Conservation (phyloP, 2,797 vertebrate genomes). For the Merluccius polli region DNA sequence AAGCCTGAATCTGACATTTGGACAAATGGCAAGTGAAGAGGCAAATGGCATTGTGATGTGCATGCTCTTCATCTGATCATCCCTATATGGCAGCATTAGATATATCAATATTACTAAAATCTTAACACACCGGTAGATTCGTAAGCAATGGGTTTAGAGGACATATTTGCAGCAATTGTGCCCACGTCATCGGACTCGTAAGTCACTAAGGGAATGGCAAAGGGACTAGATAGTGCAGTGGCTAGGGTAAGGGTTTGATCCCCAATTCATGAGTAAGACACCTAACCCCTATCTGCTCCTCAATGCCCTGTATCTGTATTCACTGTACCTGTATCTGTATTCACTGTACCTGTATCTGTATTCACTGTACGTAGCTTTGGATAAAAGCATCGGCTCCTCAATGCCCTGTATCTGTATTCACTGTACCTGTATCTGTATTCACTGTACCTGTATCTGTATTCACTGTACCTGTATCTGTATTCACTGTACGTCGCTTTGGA, state of each 20-base stretch:
- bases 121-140: background rate
- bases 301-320: background rate
- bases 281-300: background rate
- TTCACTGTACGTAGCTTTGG: background rate
- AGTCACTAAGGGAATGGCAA: background rate
- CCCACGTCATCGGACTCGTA: background rate
- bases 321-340: no score
- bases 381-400: background rate
- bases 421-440: no score
- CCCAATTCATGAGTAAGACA: background rate
- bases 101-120: background rate
- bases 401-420: no score
- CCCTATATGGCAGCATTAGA: background rate
- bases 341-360: no score
- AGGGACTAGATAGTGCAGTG: no score
- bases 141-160: background rate
- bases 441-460: no score
- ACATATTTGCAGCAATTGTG: background rate
- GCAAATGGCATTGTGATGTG: background rate
- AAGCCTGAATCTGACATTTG: background rate
- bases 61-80: background rate
- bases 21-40: background rate
- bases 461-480: background rate
- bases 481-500: background rate
- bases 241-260: background rate